Base-by-base conservation (phyloP, 2,113 vertebrate species). In the Chascanopsetta lugubris region DNA sequence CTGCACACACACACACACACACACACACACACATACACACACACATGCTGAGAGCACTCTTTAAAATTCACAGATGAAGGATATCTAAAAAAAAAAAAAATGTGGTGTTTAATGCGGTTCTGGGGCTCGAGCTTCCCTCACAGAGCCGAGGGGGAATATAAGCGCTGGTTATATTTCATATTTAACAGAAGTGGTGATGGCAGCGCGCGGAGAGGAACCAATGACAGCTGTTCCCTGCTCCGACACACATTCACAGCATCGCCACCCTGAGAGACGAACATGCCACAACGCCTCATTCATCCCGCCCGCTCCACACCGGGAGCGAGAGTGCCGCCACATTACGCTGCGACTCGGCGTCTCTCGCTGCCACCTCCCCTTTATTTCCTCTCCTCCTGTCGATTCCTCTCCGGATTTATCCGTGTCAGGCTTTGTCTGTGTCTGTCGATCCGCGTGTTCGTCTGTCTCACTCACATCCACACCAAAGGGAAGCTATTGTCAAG, bases 351-450 rank as follows among this genome's bases (percentile, higher is more conserved):
- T 79, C 65, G 1, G 58, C 43, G 51, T 67, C 74, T 85, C 79
- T 69, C 50, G 69, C 72, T 70, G 75, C 77, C 71, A 70, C 69
- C 69, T 55, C 77, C 62, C 58, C 73, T 73, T 74, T 79, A 79
- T 61, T 76, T 69, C 65, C 42, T 38, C 75, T 66, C 38, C 57
- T 71, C 58, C 58, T 43, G 69, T 74, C 64, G 60, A 61, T 70
- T 61, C 64, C 80, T 78, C 80, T 58, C 74, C 59, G 83, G 78
- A 68, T 87, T 75, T 69, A 38, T 47, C 57, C 38, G 21, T 82
- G 80, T 85, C 82, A 77, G 77, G 57, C 75, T 79, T 66, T 79
- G 84, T 86, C 61, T 84, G 69, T 61, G 73, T 74, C 67, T 85
- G 75, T 79, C 65, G 74, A 58, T 77, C 78, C 71, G 65, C 42